Evolutionary conservation across 2,797 vertebrate species (phyloP).

Genomic region (Pachyuromys duprasi): DNA sequence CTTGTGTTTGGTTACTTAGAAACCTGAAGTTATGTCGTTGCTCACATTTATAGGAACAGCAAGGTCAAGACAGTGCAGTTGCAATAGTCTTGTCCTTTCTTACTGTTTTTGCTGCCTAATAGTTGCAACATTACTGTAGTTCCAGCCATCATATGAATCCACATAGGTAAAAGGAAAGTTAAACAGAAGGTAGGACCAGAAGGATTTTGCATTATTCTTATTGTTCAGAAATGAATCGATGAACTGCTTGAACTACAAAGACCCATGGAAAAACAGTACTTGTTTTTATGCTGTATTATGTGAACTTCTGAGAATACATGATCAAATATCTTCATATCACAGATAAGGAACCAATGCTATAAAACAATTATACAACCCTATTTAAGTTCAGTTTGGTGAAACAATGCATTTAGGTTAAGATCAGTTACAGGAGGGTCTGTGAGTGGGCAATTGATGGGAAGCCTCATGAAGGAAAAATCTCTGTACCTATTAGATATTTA

Average conservation of each 20-base stretch:
- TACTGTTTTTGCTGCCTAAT: background rate
- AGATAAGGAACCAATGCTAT: background rate
- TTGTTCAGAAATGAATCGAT: background rate
- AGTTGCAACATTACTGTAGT: background rate
- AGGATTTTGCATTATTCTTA: conserved; percentile 18
- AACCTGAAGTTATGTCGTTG: background rate
- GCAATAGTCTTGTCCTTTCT: background rate
- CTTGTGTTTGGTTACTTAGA: background rate
- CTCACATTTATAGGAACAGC: background rate
- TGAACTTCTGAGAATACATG: background rate
- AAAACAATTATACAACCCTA: background rate
- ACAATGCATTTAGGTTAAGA: background rate
- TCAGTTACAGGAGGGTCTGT: background rate
- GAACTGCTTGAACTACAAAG: background rate
- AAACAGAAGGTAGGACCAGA: background rate
- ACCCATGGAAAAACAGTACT: background rate
- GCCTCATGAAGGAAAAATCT: background rate
- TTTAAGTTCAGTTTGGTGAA: background rate
- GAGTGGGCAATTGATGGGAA: background rate
- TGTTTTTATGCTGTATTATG: background rate
- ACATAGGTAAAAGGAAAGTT: background rate
- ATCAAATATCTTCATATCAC: background rate
- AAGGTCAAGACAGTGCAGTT: background rate
- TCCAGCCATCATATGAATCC: background rate
- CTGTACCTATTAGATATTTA: background rate